These are phyloP conservation scores for Tortricodes alternella DNA, from an alignment of 2,888 invertebrate species.

Conservation along the genomic window DNA sequence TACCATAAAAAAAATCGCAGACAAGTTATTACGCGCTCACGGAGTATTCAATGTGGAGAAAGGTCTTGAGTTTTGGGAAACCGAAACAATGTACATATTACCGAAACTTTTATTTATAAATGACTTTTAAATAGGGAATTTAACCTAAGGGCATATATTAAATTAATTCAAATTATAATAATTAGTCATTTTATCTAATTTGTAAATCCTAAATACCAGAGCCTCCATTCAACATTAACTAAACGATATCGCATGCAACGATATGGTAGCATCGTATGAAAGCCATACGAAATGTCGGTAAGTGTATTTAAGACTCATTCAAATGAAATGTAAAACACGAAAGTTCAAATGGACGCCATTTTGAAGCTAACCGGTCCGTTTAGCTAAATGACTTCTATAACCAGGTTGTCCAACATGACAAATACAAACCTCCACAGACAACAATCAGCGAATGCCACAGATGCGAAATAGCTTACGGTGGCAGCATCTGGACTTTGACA, in stretches of 20 bases:
- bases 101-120: not conserved
- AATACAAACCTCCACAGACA: not conserved
- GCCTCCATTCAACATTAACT: too few relatives aligned
- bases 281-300: too few relatives aligned
- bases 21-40: constrained; percentile 8
- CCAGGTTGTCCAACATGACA: not conserved
- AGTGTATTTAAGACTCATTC: too few relatives aligned
- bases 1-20: constrained; percentile 19
- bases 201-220: too few relatives aligned
- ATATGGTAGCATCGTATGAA: too few relatives aligned
- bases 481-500: not conserved
- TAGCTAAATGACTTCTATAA: not conserved
- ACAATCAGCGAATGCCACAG: not conserved
- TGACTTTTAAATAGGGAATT: too few relatives aligned
- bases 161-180: too few relatives aligned
- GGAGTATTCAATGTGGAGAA: constrained; percentile 22
- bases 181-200: too few relatives aligned
- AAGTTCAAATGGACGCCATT: too few relatives aligned
- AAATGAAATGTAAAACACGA: too few relatives aligned
- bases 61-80: constrained; percentile 21
- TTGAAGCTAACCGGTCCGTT: not conserved
- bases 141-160: too few relatives aligned
- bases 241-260: too few relatives aligned
- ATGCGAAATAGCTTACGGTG: not conserved
- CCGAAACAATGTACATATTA: constrained; percentile 2